Evolutionary conservation across 2,113 vertebrate species (phyloP).

Genomic region (Columbina picui): DNA sequence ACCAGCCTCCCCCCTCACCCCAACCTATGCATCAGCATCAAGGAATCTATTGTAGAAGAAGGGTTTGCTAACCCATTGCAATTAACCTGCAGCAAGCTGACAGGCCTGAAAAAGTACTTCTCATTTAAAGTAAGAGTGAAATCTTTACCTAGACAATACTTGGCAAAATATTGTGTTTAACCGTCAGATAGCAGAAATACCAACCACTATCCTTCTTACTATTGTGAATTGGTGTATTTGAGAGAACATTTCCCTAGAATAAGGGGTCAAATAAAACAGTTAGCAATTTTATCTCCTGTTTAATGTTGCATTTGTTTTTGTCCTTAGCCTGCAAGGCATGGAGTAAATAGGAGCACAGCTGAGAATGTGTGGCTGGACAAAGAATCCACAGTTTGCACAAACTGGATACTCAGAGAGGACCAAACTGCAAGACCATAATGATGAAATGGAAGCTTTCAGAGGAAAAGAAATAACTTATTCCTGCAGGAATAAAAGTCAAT

Average conservation of each 20-base stretch:
- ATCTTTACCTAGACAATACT: background rate
- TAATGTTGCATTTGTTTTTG: background rate
- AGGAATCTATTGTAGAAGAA: background rate
- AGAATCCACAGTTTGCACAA: background rate
- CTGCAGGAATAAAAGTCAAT: background rate
- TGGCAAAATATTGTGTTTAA: background rate
- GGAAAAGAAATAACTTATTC: background rate
- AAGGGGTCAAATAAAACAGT: background rate
- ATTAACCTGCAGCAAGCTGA: background rate
- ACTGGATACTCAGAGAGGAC: background rate
- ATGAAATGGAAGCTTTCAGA: background rate
- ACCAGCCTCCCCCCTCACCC: rapidly evolving
- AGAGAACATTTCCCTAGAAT: background rate
- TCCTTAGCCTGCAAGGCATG: background rate
- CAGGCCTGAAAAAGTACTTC: background rate
- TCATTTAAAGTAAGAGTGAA: background rate
- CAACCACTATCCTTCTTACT: background rate
- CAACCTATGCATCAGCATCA: background rate
- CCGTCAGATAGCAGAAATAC: background rate
- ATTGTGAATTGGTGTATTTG: rapidly evolving
- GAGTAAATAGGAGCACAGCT: background rate
- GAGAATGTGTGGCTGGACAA: background rate
- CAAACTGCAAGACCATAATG: background rate
- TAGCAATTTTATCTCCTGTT: background rate
- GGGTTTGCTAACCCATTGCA: background rate